Evolutionary conservation across 1,140 invertebrate genomes (phyloP).

Genomic region (Dendrolimus punctatus): DNA sequence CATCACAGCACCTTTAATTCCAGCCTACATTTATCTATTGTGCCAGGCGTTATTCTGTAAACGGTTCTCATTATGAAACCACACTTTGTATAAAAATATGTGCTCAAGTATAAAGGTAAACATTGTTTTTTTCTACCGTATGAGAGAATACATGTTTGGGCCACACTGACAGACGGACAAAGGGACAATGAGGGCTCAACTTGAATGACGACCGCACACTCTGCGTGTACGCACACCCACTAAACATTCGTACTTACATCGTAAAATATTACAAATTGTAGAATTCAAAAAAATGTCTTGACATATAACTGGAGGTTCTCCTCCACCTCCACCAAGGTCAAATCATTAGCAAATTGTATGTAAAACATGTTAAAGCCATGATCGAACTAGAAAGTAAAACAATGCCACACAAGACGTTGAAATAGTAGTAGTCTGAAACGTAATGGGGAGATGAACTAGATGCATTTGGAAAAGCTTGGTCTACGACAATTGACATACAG

Average conservation of each 20-base stretch:
- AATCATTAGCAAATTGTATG: too few species aligned
- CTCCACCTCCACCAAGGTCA: too few species aligned
- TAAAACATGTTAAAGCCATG: too few species aligned
- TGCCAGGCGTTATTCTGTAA: conserved; percentile 69
- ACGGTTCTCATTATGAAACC: conserved; percentile 59
- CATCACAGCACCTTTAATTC: conserved; percentile 57
- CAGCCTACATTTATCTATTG: conserved; percentile 46
- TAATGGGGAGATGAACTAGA: too few species aligned
- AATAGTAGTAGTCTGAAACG: too few species aligned
- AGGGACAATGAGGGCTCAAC: conserved; percentile 49
- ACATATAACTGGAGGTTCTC: not conserved
- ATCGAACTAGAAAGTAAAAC: too few species aligned
- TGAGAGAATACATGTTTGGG: conserved; percentile 65
- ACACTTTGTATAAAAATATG: conserved; percentile 69
- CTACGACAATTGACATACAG: too few species aligned
- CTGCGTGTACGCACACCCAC: conserved; percentile 23
- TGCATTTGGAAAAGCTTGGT: too few species aligned
- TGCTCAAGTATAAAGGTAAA: conserved; percentile 69
- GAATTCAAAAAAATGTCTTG: not conserved
- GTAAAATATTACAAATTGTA: conserved; percentile 38
- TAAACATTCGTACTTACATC: conserved; percentile 22
- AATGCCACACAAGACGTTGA: too few species aligned
- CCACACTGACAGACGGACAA: conserved; percentile 59
- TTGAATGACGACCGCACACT: conserved; percentile 66
- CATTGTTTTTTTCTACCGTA: conserved; percentile 58